A percentile compares a stretch with the other conserved stretches of the same genome.
Conservation (phyloP, 1,140 invertebrate genomes). For the Papilio dardanus region DNA sequence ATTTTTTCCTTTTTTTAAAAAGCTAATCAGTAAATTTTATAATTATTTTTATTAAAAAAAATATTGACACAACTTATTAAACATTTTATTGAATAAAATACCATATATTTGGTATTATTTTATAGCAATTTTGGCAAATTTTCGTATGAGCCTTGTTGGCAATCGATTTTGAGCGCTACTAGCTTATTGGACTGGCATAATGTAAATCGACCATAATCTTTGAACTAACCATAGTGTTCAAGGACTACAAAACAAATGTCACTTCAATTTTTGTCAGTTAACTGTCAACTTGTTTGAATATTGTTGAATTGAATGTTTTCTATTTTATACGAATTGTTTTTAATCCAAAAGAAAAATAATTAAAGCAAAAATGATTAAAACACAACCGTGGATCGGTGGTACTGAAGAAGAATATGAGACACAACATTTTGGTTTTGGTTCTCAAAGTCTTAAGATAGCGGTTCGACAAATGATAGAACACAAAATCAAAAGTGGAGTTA, state of each 20-base stretch:
- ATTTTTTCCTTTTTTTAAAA: no score
- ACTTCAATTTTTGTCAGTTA: background rate
- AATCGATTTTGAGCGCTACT: no score
- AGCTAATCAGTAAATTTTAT: no score
- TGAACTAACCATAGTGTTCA: background rate
- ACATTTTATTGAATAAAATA: no score
- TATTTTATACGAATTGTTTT: background rate
- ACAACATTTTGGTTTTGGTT: conserved; percentile 74
- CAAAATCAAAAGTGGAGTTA: conserved; percentile 66
- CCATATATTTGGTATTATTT: no score
- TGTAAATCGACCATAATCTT: no score
- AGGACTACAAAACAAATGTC: background rate
- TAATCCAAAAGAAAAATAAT: background rate
- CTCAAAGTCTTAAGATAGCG: conserved; percentile 72
- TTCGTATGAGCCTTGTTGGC: no score
- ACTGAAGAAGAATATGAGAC: conserved; percentile 77
- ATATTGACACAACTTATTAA: no score
- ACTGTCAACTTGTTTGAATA: background rate
- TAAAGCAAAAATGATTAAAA: conserved; percentile 61
- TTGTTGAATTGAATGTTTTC: background rate
- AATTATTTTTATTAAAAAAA: no score
- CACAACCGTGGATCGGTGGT: conserved; percentile 68
- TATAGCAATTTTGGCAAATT: no score
- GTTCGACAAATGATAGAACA: conserved; percentile 77
- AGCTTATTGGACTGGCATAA: no score